Base-by-base conservation (phyloP, 2,113 vertebrate genomes). In the Cettia cetti region DNA sequence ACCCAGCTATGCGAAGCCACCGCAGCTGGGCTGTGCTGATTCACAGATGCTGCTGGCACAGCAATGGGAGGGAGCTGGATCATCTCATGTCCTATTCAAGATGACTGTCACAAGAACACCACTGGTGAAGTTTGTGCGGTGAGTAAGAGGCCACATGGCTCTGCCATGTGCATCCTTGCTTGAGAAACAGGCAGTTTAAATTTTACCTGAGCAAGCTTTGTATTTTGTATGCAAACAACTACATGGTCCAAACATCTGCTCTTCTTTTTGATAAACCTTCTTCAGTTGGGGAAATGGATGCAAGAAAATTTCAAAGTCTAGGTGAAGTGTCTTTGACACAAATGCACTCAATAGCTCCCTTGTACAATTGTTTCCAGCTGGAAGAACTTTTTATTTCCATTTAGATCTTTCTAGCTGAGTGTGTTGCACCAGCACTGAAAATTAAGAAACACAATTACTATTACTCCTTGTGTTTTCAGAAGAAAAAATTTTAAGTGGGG, bases 81-180 rank as follows among this genome's bases (percentile, higher is more conserved):
- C 16, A 50, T 45, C n/a, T 61, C 31, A 35, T 53, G 42, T 56
- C 53, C 12, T 28, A 68, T 33, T 88, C n/a, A 50, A 63, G 75
- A 94, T 9, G 39, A 88, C 53, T 71, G 30, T 20, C 82, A 88
- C 56, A 82, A 66, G 90, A 90, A 60, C 30, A 68, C 7, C 0
- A 5, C 28, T 60, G 33, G 44, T 72, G 23, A 71, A 72, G 80
- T 70, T 50, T 47, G 14, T 39, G 66, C 78, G 70, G 49, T 64
- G 60, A 75, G 35, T 52, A 95, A 89, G 49, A 5, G 1, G 35
- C 30, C 35, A 53, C 0, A 0, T 1, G 1, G 40, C 31, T 65
- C 35, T 70, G 70, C 54, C 61, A 64, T 7, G 23, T 40, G 53
- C 93, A 89, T 45, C 49, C 40, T 57, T 54, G n/a, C 33, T 87